Conservation (phyloP, 1,140 invertebrate genomes). For the Drosophila lini region DNA sequence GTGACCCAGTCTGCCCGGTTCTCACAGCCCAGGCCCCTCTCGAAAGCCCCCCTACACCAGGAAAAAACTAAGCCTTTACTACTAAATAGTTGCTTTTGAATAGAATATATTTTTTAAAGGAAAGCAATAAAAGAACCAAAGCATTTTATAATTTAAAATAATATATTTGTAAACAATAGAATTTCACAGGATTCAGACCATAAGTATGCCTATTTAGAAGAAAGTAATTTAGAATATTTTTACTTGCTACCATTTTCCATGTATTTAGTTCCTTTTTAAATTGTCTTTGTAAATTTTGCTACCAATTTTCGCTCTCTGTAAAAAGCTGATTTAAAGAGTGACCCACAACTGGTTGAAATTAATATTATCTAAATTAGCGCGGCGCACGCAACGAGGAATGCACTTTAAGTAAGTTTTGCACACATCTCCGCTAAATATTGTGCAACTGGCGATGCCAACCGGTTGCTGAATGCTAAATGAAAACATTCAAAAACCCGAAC, state of each 20-base stretch:
- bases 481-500: slow-evolving; percentile 20
- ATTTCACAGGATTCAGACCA: too few relatives aligned
- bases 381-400: slow-evolving; percentile 17
- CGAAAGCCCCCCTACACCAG: background rate
- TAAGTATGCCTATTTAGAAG: too few relatives aligned
- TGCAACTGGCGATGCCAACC: slow-evolving; percentile 29
- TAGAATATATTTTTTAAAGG: too few relatives aligned
- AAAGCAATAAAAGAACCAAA: background rate
- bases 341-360: slow-evolving; percentile 41
- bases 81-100: background rate
- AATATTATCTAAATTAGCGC: slow-evolving; percentile 44
- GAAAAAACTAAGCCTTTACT: background rate
- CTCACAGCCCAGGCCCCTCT: slow-evolving; percentile 1
- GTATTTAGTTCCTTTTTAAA: background rate
- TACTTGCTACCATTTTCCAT: background rate
- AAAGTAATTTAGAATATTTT: too few relatives aligned
- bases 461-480: slow-evolving; percentile 34
- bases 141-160: too few relatives aligned
- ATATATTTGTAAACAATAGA: too few relatives aligned
- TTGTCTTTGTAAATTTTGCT: background rate
- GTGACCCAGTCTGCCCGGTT: slow-evolving; percentile 50
- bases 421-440: slow-evolving; percentile 9
- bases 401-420: slow-evolving; percentile 20
- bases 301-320: background rate
- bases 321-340: slow-evolving; percentile 11